Percentiles rank a stretch among this genome's conserved stretches.
phyloP scores from a whole-genome alignment of 2,113 vertebrate species.

The Centrocercus urophasianus region DNA sequence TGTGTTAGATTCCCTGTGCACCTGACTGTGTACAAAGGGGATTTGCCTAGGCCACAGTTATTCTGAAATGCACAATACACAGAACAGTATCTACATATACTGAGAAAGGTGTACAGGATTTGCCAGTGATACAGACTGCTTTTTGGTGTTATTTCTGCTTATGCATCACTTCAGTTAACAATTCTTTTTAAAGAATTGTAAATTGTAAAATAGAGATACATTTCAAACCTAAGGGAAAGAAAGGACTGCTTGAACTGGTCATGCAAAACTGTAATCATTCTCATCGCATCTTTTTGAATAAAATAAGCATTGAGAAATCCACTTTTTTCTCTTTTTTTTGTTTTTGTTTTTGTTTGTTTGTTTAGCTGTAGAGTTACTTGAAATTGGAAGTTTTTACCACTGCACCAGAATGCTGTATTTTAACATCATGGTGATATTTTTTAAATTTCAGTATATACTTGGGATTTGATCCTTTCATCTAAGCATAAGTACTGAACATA shows the following conservation, averaged over 20 bases:
- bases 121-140: background rate
- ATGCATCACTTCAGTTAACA: background rate
- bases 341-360: background rate
- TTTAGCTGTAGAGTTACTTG: background rate
- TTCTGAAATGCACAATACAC: background rate
- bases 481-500: background rate
- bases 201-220: background rate
- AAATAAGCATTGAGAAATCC: background rate
- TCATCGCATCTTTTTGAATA: background rate
- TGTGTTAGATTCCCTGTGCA: background rate
- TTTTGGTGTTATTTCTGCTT: background rate
- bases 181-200: background rate
- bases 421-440: background rate
- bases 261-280: background rate
- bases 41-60: background rate
- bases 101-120: background rate
- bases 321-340: background rate
- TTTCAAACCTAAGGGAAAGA: background rate
- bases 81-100: background rate
- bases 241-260: background rate
- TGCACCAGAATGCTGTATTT: background rate
- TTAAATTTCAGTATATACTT: background rate
- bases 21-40: background rate
- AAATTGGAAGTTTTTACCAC: background rate
- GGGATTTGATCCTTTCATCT: background rate